A percentile compares a stretch with the other conserved stretches of the same genome.
Conservation (phyloP, 2,888 invertebrate genomes). For the Saturnia japonica region DNA sequence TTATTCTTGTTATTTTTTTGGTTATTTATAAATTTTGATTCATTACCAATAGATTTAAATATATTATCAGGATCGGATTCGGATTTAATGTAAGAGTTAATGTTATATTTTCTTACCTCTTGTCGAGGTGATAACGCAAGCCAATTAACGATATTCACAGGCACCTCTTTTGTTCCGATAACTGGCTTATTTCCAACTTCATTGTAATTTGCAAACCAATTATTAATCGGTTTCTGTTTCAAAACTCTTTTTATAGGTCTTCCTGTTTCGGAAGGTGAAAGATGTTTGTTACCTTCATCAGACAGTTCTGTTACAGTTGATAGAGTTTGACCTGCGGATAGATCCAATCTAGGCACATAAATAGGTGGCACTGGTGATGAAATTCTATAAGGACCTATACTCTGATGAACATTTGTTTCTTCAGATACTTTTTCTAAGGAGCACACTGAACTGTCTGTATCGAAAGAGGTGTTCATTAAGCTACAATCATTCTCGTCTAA, state of each 20-base stretch:
- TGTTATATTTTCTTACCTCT: slow-evolving; percentile 41
- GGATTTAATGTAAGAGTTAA: neutral
- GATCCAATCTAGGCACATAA: slow-evolving; percentile 57
- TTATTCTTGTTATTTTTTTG: neutral
- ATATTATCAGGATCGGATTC: neutral
- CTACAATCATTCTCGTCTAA: slow-evolving; percentile 50
- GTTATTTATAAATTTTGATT: neutral
- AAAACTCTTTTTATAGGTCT: slow-evolving; percentile 30
- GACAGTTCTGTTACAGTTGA: slow-evolving; percentile 67
- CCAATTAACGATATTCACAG: slow-evolving; percentile 48
- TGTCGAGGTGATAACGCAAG: slow-evolving; percentile 62
- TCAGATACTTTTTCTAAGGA: slow-evolving; percentile 43
- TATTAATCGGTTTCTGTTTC: slow-evolving; percentile 42
- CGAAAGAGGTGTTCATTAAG: slow-evolving; percentile 43
- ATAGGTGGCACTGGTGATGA: slow-evolving; percentile 56
- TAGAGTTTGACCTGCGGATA: slow-evolving; percentile 53
- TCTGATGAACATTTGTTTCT: slow-evolving; percentile 27
- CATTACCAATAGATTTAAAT: neutral
- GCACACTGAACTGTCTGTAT: slow-evolving; percentile 40
- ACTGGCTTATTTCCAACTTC: slow-evolving; percentile 22
- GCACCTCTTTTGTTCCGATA: slow-evolving; percentile 32
- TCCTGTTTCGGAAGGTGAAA: slow-evolving; percentile 32
- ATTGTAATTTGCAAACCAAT: slow-evolving; percentile 46
- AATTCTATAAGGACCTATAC: slow-evolving; percentile 36
- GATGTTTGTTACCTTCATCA: slow-evolving; percentile 55